These are phyloP conservation scores for Phaethornis superciliosus DNA, from an alignment of 2,113 vertebrate species.

Conservation along the genomic window DNA sequence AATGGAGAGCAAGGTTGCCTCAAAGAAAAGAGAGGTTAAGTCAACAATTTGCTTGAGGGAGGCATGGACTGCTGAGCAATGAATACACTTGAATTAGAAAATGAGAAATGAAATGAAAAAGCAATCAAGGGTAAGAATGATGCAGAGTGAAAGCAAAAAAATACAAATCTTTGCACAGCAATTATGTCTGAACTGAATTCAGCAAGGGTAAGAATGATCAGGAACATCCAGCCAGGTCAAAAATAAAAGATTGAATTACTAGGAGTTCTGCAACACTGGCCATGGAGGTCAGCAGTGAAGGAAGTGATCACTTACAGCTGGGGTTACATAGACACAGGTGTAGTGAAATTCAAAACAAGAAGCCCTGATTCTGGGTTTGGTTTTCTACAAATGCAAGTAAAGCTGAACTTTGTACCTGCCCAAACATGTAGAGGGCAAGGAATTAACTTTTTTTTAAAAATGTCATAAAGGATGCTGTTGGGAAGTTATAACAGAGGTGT, in stretches of 20 bases:
- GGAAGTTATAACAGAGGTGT: not conserved
- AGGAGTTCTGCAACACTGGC: not conserved
- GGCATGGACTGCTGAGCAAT: slow-evolving; percentile 25
- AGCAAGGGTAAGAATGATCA: not conserved
- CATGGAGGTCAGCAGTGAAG: rapidly evolving
- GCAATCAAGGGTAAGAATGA: slow-evolving; percentile 19
- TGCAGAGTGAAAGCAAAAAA: not conserved
- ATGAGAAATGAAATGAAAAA: slow-evolving; percentile 22
- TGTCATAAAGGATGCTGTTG: rapidly evolving
- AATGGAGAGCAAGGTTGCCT: not conserved
- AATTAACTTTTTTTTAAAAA: not conserved
- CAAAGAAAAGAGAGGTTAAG: slow-evolving; percentile 12
- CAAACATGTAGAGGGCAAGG: rapidly evolving
- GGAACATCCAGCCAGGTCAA: not conserved
- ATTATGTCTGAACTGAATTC: not conserved
- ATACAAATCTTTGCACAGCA: not conserved
- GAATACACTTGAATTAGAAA: slow-evolving; percentile 41
- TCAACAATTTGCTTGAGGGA: not conserved
- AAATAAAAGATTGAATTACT: not conserved
- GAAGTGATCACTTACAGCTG: not conserved
- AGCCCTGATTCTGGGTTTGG: not conserved
- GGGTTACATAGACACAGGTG: not conserved
- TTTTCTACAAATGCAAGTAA: not conserved
- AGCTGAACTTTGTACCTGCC: not conserved
- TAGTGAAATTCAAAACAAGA: not conserved